Percentiles rank a stretch among this genome's conserved stretches.
Evolutionary conservation across 2,113 vertebrate genomes (phyloP).

Genomic region (Rallus limicola): DNA sequence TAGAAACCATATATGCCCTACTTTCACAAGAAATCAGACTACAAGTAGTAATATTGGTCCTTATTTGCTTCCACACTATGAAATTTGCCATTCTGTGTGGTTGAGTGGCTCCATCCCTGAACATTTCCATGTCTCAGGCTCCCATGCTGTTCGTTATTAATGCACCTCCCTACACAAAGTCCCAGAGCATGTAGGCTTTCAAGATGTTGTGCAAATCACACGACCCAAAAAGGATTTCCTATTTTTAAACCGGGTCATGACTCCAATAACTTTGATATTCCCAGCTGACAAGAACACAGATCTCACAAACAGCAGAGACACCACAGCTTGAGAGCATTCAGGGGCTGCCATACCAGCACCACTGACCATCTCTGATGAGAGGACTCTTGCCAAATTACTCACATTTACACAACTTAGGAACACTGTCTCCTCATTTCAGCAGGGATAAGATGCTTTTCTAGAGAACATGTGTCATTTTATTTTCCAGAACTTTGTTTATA

Average conservation of each 20-base stretch:
- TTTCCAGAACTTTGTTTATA: background rate
- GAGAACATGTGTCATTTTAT: background rate
- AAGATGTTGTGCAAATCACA: slow-evolving; percentile 4
- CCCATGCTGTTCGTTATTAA: background rate
- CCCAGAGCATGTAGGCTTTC: background rate
- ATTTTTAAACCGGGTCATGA: slow-evolving; percentile 27
- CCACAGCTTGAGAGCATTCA: background rate
- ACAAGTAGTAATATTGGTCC: background rate
- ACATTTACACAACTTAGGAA: background rate
- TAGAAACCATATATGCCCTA: background rate
- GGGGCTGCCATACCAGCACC: background rate
- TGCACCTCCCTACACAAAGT: background rate
- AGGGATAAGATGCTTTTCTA: background rate
- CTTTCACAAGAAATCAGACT: background rate
- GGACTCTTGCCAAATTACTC: background rate
- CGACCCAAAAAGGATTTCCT: background rate
- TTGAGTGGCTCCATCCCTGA: background rate
- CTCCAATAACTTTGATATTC: slow-evolving; percentile 68
- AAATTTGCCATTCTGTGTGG: background rate
- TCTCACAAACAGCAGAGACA: background rate
- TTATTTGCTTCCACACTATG: background rate
- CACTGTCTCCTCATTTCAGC: background rate
- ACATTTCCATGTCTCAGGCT: background rate
- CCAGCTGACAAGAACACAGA: slow-evolving; percentile 62
- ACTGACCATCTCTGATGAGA: background rate